phyloP scores from a whole-genome alignment of 2,113 vertebrate species.

The Urocolius indicus region DNA sequence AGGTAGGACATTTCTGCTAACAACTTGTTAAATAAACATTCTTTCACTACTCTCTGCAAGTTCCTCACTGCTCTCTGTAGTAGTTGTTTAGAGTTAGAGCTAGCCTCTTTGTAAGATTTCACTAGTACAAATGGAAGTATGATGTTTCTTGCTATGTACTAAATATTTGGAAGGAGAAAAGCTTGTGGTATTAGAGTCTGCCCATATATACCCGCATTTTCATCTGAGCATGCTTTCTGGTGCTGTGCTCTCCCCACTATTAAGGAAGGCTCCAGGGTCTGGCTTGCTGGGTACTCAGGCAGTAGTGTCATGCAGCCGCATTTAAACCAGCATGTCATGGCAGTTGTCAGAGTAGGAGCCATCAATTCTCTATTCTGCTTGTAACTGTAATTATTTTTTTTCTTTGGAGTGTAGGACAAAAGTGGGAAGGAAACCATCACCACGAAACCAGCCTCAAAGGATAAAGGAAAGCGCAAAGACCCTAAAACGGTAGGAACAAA shows the following conservation, averaged over 20 bases:
- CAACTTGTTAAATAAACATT: neutral
- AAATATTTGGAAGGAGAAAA: neutral
- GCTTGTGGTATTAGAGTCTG: neutral
- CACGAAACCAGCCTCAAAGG: conserved; percentile 54
- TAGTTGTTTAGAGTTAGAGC: neutral
- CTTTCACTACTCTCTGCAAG: neutral
- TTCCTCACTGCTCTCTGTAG: neutral
- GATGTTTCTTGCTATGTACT: neutral
- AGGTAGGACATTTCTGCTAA: conserved; percentile 62
- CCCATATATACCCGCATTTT: neutral
- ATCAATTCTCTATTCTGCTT: neutral
- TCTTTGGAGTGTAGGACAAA: conserved; percentile 74
- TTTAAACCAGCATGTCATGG: neutral
- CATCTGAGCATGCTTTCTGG: neutral
- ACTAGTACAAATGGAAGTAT: neutral
- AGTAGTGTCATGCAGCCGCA: fast-evolving
- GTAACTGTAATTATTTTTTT: conserved; percentile 37
- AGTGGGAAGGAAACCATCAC: conserved; percentile 45
- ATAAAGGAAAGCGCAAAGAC: conserved; percentile 63
- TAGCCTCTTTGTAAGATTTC: neutral
- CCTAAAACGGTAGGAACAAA: conserved; percentile 63
- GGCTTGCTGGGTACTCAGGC: neutral
- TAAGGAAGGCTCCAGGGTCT: neutral
- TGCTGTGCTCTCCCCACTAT: neutral
- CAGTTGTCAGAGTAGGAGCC: neutral